phyloP scores from a whole-genome alignment of 2,113 vertebrate genomes.

The Oryzias celebensis region DNA sequence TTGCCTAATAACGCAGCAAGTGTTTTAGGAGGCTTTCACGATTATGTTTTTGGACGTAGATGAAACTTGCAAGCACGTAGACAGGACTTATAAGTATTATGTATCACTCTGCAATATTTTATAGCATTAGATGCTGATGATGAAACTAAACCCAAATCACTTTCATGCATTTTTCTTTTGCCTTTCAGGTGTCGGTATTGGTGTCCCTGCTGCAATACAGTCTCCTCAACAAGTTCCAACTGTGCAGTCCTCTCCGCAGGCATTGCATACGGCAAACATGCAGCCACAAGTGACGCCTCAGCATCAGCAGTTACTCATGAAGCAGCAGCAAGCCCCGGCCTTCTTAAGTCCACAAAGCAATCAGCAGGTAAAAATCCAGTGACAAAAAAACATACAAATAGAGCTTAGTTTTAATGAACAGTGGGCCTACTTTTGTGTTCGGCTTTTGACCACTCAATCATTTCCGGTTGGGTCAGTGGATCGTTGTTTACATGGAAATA shows the following conservation, averaged over 20 bases:
- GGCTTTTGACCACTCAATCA: no score
- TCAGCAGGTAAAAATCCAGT: slow-evolving; percentile 79
- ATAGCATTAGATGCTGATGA: neutral
- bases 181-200: slow-evolving; percentile 43
- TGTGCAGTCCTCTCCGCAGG: slow-evolving; percentile 68
- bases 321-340: slow-evolving; percentile 75
- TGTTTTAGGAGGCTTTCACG: no score
- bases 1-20: no score
- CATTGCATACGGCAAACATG: slow-evolving; percentile 62
- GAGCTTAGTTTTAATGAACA: neutral
- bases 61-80: no score
- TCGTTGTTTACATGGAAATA: no score
- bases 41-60: no score
- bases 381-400: neutral
- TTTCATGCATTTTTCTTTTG: neutral
- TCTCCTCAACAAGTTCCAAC: slow-evolving; percentile 66
- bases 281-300: slow-evolving; percentile 84
- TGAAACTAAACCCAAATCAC: neutral
- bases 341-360: slow-evolving; percentile 68
- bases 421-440: no score
- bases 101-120: neutral
- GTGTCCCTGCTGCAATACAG: slow-evolving; percentile 65
- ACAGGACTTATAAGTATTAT: no score
- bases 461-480: no score
- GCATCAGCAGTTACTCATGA: slow-evolving; percentile 88